These are phyloP conservation scores for Zaprionus obscuricornis DNA, from an alignment of 2,888 invertebrate genomes.

Conservation along the genomic window DNA sequence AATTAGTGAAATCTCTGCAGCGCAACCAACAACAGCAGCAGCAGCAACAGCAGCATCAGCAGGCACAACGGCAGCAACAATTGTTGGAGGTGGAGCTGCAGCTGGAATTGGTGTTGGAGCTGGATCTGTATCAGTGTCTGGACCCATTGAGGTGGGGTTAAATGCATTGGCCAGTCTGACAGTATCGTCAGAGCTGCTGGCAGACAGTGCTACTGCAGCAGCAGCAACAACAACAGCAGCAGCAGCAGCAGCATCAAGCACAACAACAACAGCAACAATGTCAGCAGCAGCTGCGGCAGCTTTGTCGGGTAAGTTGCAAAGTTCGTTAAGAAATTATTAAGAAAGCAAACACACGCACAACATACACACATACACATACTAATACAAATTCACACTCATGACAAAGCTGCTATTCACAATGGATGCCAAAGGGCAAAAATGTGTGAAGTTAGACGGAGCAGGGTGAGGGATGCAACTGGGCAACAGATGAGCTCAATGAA, in stretches of 20 bases:
- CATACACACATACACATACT: conserved; percentile 9
- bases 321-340: conserved; percentile 27
- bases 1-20: conserved; percentile 46
- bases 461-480: neutral
- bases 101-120: conserved; percentile 21
- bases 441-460: no score
- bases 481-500: conserved; percentile 43
- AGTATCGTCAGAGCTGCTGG: conserved; percentile 25
- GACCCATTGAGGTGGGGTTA: conserved; percentile 41
- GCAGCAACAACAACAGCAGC: no score
- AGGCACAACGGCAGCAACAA: conserved; percentile 5
- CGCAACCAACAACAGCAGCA: conserved; percentile 7
- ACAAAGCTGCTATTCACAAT: conserved; percentile 56
- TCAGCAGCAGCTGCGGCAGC: conserved; percentile 45
- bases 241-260: no score
- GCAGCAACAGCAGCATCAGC: conserved; percentile 2
- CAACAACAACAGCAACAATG: conserved; percentile 9
- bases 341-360: conserved; percentile 2
- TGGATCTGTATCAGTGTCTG: no score
- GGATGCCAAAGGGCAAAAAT: conserved; percentile 55
- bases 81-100: conserved; percentile 21
- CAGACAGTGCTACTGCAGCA: neutral
- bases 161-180: conserved; percentile 39
- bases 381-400: conserved; percentile 5
- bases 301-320: conserved; percentile 74